Conservation (phyloP, 2,888 invertebrate genomes). For the Chrysodeixis includens region DNA sequence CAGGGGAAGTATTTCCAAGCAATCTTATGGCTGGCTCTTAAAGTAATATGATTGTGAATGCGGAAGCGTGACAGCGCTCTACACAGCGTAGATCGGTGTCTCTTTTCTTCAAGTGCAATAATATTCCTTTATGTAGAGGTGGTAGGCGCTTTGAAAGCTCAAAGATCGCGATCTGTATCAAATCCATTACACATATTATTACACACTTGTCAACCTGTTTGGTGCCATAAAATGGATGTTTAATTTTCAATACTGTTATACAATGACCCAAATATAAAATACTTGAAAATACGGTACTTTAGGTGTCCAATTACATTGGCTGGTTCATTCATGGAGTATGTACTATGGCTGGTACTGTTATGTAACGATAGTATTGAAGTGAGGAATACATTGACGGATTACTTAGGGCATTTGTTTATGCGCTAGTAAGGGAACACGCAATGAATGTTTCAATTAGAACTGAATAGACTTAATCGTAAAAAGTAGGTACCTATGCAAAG, state of each 20-base stretch:
- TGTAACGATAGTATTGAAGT: neutral
- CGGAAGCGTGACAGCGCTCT: too few species aligned
- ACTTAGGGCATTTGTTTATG: neutral
- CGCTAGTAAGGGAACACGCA: neutral
- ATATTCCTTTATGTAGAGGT: too few species aligned
- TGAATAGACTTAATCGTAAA: neutral
- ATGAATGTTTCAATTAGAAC: neutral
- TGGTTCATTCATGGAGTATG: neutral
- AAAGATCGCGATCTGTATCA: conserved; percentile 8
- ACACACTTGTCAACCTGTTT: conserved; percentile 9
- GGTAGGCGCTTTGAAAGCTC: too few species aligned
- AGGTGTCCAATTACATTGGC: conserved; percentile 5
- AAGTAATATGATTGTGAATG: too few species aligned
- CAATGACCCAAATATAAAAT: conserved; percentile 35
- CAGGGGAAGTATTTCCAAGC: too few species aligned
- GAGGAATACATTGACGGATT: neutral
- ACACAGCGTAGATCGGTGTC: too few species aligned
- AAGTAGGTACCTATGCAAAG: neutral
- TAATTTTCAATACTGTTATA: conserved; percentile 34
- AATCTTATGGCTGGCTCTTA: too few species aligned
- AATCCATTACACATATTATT: conserved; percentile 9
- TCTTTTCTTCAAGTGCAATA: too few species aligned
- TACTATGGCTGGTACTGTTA: neutral
- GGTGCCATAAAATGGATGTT: conserved; percentile 38
- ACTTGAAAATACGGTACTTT: conserved; percentile 35